phyloP scores from a whole-genome alignment of 2,797 vertebrate species.

The Sebastes melanostomus region DNA sequence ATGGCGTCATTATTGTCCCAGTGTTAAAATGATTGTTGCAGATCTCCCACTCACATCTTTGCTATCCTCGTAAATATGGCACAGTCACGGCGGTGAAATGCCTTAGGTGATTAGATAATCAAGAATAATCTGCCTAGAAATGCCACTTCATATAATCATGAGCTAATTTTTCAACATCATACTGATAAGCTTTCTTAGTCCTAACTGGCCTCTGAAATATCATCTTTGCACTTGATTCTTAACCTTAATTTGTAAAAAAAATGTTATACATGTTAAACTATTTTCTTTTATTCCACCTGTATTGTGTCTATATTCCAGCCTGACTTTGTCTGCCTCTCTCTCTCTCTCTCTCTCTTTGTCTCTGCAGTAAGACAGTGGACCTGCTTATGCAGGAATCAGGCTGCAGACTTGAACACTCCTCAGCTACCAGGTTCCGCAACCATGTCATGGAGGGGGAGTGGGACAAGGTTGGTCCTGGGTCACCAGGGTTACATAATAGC shows the following conservation, averaged over 20 bases:
- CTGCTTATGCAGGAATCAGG: slow-evolving; percentile 99
- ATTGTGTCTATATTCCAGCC: slow-evolving; percentile 23
- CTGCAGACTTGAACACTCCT: slow-evolving; percentile 98
- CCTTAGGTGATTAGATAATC: background rate
- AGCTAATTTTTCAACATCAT: background rate
- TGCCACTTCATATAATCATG: background rate
- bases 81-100: background rate
- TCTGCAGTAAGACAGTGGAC: slow-evolving; percentile 98
- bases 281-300: background rate
- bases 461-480: slow-evolving; percentile 91
- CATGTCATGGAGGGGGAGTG: slow-evolving; percentile 99
- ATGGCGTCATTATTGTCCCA: background rate
- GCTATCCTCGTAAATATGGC: background rate
- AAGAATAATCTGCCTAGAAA: background rate
- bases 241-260: background rate
- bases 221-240: background rate
- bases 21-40: background rate
- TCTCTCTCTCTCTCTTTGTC: slow-evolving; percentile 13
- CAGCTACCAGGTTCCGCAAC: slow-evolving; percentile 99
- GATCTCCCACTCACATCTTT: background rate
- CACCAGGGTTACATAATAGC: slow-evolving; percentile 17
- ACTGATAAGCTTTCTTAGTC: background rate
- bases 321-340: slow-evolving; percentile 39
- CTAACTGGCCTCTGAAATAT: background rate
- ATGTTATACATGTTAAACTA: background rate